Conservation (phyloP, 2,888 invertebrate species). For the Scelioninae gen. 1 region DNA sequence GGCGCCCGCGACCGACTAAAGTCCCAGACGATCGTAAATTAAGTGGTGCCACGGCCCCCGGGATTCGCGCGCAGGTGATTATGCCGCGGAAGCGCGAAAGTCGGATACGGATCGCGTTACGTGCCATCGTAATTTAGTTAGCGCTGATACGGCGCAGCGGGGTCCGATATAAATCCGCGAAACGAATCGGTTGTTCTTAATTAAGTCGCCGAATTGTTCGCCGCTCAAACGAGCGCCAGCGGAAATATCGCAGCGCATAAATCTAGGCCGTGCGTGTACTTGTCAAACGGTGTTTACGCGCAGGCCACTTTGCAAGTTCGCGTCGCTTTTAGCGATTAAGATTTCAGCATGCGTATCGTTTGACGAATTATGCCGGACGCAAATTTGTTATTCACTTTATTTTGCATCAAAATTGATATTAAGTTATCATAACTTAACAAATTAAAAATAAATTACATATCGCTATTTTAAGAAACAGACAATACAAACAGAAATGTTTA, state of each 20-base stretch:
- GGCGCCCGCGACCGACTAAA: slow-evolving; percentile 63
- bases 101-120: slow-evolving; percentile 34
- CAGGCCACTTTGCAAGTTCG: slow-evolving; percentile 22
- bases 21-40: slow-evolving; percentile 68
- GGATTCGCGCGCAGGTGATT: slow-evolving; percentile 61
- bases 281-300: slow-evolving; percentile 47
- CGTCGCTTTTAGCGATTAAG: slow-evolving; percentile 51
- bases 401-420: no score
- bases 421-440: no score
- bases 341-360: slow-evolving; percentile 16
- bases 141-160: slow-evolving; percentile 30
- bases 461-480: no score
- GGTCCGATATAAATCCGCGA: slow-evolving; percentile 33
- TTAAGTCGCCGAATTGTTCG: slow-evolving; percentile 47
- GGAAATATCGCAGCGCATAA: slow-evolving; percentile 29
- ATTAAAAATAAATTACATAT: no score
- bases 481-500: no score
- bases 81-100: slow-evolving; percentile 24
- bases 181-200: slow-evolving; percentile 40
- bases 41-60: slow-evolving; percentile 34
- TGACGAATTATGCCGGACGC: slow-evolving; percentile 27
- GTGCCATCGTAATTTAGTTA: slow-evolving; percentile 46
- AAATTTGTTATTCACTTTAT: background rate
- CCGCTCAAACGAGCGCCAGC: slow-evolving; percentile 5
- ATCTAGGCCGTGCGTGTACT: slow-evolving; percentile 36